Evolutionary conservation across 2,113 vertebrate species (phyloP).

Genomic region (Suricata suricatta): DNA sequence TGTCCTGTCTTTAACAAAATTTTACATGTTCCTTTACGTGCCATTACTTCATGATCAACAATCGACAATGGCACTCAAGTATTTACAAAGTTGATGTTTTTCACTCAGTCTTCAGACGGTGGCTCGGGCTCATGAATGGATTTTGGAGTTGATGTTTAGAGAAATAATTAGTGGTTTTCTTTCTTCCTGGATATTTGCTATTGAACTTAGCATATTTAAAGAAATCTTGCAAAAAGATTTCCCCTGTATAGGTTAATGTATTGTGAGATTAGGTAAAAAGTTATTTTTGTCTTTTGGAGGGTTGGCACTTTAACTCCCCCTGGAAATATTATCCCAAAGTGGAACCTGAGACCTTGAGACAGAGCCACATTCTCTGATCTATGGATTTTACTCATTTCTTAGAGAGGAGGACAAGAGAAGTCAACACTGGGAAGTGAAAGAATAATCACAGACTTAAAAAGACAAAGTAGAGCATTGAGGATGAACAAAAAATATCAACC

Average conservation of each 20-base stretch:
- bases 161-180: constrained; percentile 41
- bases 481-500: neutral
- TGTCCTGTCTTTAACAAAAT: constrained; percentile 38
- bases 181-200: neutral
- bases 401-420: constrained; percentile 2
- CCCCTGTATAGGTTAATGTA: neutral
- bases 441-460: neutral
- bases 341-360: constrained; percentile 66
- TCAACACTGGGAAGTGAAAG: neutral
- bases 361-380: constrained; percentile 55
- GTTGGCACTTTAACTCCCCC: neutral
- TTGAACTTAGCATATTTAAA: constrained; percentile 18
- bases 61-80: neutral
- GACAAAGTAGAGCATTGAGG: neutral
- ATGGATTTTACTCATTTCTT: neutral
- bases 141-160: constrained; percentile 29
- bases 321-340: constrained; percentile 15
- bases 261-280: constrained; percentile 42
- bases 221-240: constrained; percentile 57
- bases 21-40: neutral
- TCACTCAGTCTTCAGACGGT: neutral
- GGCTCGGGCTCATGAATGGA: neutral
- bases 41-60: neutral
- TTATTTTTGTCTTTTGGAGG: neutral
- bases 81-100: constrained; percentile 3